Conservation (phyloP, 2,888 invertebrate species). For the Lumbricus terrestris region DNA sequence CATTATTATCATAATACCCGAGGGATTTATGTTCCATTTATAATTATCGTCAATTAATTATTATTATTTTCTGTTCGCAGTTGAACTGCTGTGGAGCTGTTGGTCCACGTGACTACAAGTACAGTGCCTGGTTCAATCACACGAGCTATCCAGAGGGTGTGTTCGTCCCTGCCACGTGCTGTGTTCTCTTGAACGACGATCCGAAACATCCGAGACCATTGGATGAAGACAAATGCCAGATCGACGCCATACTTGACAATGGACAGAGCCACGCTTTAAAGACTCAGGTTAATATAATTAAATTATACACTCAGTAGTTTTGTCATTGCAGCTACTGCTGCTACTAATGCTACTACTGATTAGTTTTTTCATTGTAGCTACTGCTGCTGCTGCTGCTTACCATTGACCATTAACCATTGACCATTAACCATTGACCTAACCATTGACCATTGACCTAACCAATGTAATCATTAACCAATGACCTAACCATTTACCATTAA, state of each 20-base stretch:
- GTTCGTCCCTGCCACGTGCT: slow-evolving; percentile 29
- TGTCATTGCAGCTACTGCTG: neutral
- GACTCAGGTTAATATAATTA: neutral
- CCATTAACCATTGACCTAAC: too few relatives aligned
- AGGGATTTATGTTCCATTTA: too few relatives aligned
- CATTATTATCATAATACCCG: too few relatives aligned
- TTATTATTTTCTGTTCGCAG: neutral
- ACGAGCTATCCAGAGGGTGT: slow-evolving; percentile 14
- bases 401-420: too few relatives aligned
- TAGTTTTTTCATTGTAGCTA: too few relatives aligned
- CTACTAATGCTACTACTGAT: too few relatives aligned
- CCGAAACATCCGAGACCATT: neutral
- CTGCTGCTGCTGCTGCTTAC: too few relatives aligned
- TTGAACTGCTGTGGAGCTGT: slow-evolving; percentile 31
- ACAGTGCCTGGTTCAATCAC: slow-evolving; percentile 33
- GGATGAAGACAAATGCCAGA: slow-evolving; percentile 28
- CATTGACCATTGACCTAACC: too few relatives aligned
- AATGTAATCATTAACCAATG: too few relatives aligned
- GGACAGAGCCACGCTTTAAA: neutral
- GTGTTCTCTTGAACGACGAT: slow-evolving; percentile 24
- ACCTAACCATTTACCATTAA: too few relatives aligned
- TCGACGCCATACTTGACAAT: slow-evolving; percentile 22
- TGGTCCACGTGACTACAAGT: slow-evolving; percentile 30
- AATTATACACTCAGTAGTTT: neutral
- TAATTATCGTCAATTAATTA: too few relatives aligned